Base-by-base conservation (phyloP, 2,888 invertebrate genomes). In the Chrysolina haemoptera region DNA sequence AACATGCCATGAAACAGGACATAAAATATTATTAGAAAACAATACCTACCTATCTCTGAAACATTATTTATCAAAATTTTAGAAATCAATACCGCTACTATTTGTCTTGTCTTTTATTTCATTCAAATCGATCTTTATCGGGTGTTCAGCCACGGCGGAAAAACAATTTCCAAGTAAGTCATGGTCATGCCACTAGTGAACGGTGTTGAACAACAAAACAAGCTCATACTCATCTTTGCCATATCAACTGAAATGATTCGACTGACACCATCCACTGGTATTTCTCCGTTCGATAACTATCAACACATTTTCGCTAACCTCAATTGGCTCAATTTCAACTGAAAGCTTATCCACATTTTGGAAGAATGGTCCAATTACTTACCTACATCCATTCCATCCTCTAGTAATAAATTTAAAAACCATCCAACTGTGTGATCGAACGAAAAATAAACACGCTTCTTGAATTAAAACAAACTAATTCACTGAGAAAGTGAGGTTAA, bases 401-500 rank as follows among this genome's bases (percentile, higher is more conserved):
- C 2, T 14, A 14, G 14, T 46, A 4, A 14, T 46, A 3, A n/a
- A 46, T 46, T 12, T n/a, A 4, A 46, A 46, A 46, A 46, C 46
- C 14, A 6, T 35, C 35, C 35, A 35, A 35, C 35, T 35, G 0
- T 35, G 8, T 35, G 35, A 35, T 35, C 8, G 35, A 35, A 3
- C 35, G 8, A 35, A 35, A 6, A 35, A 8, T 35, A 6, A 8
- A n/a, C 14, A 46, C 46, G 14, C n/a, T 8, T 46, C 46, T 14
- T 14, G 14, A 2, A 46, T n/a, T 14, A 4, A n/a, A 46, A 46
- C 4, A 46, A 35, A 35, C 8, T 8, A 35, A 35, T 6, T 8
- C 46, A 46, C 12, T 46, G 14, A 46, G 46, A 69, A 69, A 62
- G 69, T 69, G 22, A 62, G 69, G 69, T 69, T 69, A 69, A 67